These are phyloP conservation scores for Acleris cristana DNA, from an alignment of 2,888 invertebrate genomes.

Conservation along the genomic window DNA sequence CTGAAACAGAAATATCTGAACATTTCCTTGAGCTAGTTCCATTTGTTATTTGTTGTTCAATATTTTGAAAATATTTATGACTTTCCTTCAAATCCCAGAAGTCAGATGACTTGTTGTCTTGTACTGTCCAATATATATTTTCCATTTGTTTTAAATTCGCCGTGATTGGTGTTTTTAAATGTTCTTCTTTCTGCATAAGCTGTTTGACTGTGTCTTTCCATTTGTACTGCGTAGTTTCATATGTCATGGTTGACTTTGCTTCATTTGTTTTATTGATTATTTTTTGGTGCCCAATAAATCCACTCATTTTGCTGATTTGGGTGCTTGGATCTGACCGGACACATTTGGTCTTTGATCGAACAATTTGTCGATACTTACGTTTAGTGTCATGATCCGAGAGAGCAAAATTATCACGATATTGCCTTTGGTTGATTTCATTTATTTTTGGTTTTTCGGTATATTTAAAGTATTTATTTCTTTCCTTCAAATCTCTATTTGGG, in stretches of 20 bases:
- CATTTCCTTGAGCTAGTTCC: neutral
- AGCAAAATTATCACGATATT: too few relatives aligned
- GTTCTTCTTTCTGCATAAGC: too few relatives aligned
- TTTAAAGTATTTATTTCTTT: neutral
- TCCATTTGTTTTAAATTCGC: too few relatives aligned
- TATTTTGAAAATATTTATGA: too few relatives aligned
- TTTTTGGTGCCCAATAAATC: neutral
- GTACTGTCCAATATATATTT: too few relatives aligned
- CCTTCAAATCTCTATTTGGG: too few relatives aligned
- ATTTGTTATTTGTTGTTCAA: neutral
- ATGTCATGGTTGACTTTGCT: neutral
- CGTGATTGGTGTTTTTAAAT: neutral
- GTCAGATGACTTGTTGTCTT: too few relatives aligned
- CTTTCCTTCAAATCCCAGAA: too few relatives aligned
- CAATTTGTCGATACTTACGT: neutral
- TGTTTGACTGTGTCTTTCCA: neutral
- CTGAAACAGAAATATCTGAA: too few relatives aligned
- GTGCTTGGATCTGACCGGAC: conserved; percentile 1
- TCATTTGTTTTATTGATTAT: neutral
- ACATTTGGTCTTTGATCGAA: neutral
- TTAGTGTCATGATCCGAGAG: neutral
- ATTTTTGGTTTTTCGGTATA: neutral
- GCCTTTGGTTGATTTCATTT: neutral
- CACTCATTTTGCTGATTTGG: neutral
- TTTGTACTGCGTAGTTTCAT: neutral